Evolutionary conservation across 2,888 invertebrate species (phyloP).

Genomic region (Idaea biselata): DNA sequence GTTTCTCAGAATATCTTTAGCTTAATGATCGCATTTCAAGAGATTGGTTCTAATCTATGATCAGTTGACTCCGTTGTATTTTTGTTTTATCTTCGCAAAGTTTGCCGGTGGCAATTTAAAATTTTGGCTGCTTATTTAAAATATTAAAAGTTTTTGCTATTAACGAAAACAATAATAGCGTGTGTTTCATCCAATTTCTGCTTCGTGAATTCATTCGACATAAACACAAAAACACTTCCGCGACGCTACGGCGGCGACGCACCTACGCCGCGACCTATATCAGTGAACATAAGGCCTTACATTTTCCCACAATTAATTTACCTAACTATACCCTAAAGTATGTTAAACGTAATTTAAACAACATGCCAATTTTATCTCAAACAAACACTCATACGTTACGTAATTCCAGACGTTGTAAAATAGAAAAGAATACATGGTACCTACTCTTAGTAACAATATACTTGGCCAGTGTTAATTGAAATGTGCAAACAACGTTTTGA

Average conservation of each 20-base stretch:
- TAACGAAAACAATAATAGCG: too few relatives aligned
- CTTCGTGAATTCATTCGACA: too few relatives aligned
- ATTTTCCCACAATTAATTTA: background rate
- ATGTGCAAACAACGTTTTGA: conserved; percentile 47
- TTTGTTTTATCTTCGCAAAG: conserved; percentile 16
- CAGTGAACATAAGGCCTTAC: too few relatives aligned
- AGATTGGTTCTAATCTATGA: conserved; percentile 20
- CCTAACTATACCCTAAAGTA: background rate
- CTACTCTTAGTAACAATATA: conserved; percentile 40
- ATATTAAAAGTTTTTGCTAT: background rate
- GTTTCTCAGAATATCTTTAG: conserved; percentile 17
- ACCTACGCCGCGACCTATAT: too few relatives aligned
- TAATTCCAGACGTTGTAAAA: conserved; percentile 33
- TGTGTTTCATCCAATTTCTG: too few relatives aligned
- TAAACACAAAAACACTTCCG: too few relatives aligned
- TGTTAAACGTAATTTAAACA: background rate
- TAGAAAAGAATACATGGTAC: conserved; percentile 42
- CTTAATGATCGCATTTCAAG: conserved; percentile 20
- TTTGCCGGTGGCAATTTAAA: conserved; percentile 3
- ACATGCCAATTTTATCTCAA: background rate
- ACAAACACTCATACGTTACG: conserved; percentile 15
- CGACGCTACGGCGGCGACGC: too few relatives aligned
- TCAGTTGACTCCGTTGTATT: conserved; percentile 13
- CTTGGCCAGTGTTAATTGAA: conserved; percentile 66
- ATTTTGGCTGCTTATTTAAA: background rate